Conservation (phyloP, 2,113 vertebrate genomes). For the Chrysemys picta region DNA sequence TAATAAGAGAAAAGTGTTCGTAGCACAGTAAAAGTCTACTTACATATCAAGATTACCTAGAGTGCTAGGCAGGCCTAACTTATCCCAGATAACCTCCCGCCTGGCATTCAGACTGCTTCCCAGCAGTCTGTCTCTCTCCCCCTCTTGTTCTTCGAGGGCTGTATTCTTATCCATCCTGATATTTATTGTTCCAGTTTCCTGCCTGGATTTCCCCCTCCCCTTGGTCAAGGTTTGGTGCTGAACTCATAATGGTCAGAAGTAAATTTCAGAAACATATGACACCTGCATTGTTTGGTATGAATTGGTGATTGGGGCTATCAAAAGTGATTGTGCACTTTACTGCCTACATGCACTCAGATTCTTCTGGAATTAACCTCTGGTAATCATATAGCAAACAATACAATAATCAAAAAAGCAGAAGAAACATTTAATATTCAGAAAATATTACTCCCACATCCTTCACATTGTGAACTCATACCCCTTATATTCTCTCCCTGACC, state of each 20-base stretch:
- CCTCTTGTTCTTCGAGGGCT: neutral
- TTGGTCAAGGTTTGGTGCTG: conserved; percentile 39
- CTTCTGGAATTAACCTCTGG: neutral
- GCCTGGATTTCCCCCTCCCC: conserved; percentile 54
- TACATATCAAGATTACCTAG: too few relatives aligned
- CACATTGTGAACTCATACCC: neutral
- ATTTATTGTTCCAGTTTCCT: conserved; percentile 68
- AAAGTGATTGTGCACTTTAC: neutral
- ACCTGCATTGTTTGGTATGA: neutral
- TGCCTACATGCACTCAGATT: neutral
- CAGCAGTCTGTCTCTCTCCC: neutral
- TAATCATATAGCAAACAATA: neutral
- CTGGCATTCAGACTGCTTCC: too few relatives aligned
- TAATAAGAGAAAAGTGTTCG: too few relatives aligned
- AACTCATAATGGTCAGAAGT: conserved; percentile 50
- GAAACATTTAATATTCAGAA: too few relatives aligned
- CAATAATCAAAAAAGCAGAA: too few relatives aligned
- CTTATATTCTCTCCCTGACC: neutral
- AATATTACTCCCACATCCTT: neutral
- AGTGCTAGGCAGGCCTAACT: too few relatives aligned
- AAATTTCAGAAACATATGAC: conserved; percentile 54
- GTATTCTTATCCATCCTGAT: conserved; percentile 39
- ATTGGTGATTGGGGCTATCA: neutral
- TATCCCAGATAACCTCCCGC: too few relatives aligned
- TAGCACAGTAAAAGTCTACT: too few relatives aligned